Evolutionary conservation across 30 jellyfish, hydroid and myxozoan species (phyloP), one percentile per base, ranked within the genome.

Genomic region (Turritopsis rubra): DNA sequence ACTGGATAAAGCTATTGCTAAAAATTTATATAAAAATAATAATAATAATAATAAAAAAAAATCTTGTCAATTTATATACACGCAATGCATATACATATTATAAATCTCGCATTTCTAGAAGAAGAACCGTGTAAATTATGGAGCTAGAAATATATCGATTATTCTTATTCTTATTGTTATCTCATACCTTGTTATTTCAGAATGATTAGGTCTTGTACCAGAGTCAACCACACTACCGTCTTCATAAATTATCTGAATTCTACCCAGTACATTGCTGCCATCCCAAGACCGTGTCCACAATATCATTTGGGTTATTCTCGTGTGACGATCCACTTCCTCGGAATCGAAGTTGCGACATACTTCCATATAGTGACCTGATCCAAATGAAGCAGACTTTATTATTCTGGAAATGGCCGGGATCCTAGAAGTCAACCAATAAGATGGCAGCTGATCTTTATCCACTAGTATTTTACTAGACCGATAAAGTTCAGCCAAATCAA

Each of bases 211-310:
- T 41, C 60, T 41, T 5, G 60, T 41, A 18, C 85, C 71, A 1
- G 83, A 31, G 16, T 22, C 85, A 1, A 77, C 72, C 20, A 77
- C 82, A 53, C 22, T 52, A 7, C 87, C 82, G 29, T 66, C 81
- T 30, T 65, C 79, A 78, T 29, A 21, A 16, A n/a, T 29, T 18
- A 66, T 75, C 23, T 9, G 16, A 88, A 54, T 71, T 72, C 96
- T 89, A 5, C 96, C 96, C 76, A 29, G 66, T 8, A 88, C 96
- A 9, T 88, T 86, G 22, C 96, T 72, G 28, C 96, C 96, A 83
- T 88, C 96, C 96, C 96, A 88, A 20, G 92, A 75, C 52, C 96
- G 84, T 66, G 83, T 83, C 91, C 91, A 88, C 19, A 88, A n/a
- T 66, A 83, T 88, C 85, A 88, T 88, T 73, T 86, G 28, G 21